Evolutionary conservation across 2,797 vertebrate species (phyloP), one percentile per base, ranked within the genome.

Genomic region (Babyrousa celebensis): DNA sequence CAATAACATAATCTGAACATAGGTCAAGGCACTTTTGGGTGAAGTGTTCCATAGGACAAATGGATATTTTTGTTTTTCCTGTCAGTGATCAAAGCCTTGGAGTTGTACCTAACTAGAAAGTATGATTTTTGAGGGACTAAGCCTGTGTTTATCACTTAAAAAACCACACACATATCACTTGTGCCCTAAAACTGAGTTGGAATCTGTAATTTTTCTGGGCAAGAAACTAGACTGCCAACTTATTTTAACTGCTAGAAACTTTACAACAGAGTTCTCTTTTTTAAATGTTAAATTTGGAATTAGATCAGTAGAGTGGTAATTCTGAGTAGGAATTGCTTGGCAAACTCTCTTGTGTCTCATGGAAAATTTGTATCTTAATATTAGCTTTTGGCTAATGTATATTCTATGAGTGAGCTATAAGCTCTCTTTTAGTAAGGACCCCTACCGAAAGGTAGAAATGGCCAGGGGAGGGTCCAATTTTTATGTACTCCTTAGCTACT

Each of bases 61-160:
- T 87, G 71, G 54, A 16, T 40, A 85, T 65, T 91, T 95, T 75
- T 90, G 40, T 54, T 96, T 97, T 75, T 60, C 72, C 58, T 79
- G 80, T 29, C 88, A 97, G 91, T 84, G 94, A 97, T 83, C 60
- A 83, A 43, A 94, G 56, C 54, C 95, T 97, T 97, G 92, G 54
- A 96, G 52, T 85, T 94, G 72, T 96, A 58, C 88, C 96, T 98
- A 98, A 96, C 98, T 96, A 95, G 72, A 77, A 40, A 95, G 20
- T 96, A 72, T 80, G 77, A 75, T 94, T 96, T 97, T 97, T 97
- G 77, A 97, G 72, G 97, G 91, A 97, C 93, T 80, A 92, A 98
- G 85, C 58, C 75, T 96, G 92, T 97, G 92, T 98, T 97, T 95
- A 94, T 98, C 97, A 90, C 95, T 79, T 91, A 96, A 71, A 96